Evolutionary conservation across 2,113 vertebrate genomes (phyloP).

Genomic region (Athene cunicularia): DNA sequence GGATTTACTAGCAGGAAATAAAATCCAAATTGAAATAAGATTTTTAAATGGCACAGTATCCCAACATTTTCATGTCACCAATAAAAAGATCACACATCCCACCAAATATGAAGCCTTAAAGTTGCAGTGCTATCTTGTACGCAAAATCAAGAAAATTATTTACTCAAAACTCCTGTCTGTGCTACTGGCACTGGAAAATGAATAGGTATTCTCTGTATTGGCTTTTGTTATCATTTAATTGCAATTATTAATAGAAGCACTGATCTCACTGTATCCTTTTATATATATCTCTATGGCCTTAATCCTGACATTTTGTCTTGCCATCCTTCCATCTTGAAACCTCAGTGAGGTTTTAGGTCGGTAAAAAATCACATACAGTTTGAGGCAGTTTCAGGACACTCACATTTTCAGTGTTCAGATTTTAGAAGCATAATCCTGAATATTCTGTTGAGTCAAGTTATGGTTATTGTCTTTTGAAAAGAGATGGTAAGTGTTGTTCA

Average conservation of each 20-base stretch:
- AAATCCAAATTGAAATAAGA: constrained; percentile 33
- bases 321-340: neutral
- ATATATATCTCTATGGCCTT: neutral
- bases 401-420: neutral
- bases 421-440: neutral
- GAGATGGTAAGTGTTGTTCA: neutral
- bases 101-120: neutral
- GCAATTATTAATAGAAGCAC: neutral
- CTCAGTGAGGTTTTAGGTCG: neutral
- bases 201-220: neutral
- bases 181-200: neutral
- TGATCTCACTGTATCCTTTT: neutral
- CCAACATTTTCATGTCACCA: neutral
- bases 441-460: neutral
- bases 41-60: constrained; percentile 12
- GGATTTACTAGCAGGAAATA: constrained; percentile 27
- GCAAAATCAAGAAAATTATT: neutral
- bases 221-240: neutral
- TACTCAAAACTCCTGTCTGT: neutral
- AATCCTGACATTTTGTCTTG: neutral
- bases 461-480: neutral
- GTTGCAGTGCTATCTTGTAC: neutral
- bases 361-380: neutral
- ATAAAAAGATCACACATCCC: neutral
- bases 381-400: neutral